Conservation (phyloP, 2,797 vertebrate genomes). For the Columba guinea region DNA sequence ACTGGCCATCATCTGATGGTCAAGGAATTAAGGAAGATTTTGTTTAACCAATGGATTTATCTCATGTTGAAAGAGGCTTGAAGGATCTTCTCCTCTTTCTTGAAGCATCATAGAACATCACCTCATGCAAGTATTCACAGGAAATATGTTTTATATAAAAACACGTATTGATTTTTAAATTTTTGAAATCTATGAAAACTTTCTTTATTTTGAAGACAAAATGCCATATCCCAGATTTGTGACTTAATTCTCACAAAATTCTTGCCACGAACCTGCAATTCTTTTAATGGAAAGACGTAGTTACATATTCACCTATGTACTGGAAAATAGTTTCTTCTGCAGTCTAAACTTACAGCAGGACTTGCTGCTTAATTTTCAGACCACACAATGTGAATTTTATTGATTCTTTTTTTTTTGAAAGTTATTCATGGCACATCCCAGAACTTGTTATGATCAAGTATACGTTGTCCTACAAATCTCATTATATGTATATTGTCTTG, state of each 20-base stretch:
- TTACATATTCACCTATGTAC: background rate
- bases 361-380: background rate
- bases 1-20: background rate
- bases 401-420: background rate
- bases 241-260: background rate
- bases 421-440: background rate
- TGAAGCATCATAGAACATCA: background rate
- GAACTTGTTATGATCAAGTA: background rate
- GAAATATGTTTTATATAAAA: background rate
- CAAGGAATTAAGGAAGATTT: background rate
- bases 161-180: background rate
- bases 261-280: background rate
- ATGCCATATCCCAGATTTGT: background rate
- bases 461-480: background rate
- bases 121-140: background rate
- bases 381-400: background rate
- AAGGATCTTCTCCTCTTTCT: background rate
- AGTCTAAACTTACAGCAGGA: background rate
- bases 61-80: background rate
- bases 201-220: background rate
- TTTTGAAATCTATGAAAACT: background rate
- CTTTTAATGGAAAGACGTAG: background rate
- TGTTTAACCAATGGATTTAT: background rate
- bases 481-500: background rate
- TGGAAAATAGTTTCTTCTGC: background rate